phyloP scores from a whole-genome alignment of 2,113 vertebrate species.

The Noturus placidus region DNA sequence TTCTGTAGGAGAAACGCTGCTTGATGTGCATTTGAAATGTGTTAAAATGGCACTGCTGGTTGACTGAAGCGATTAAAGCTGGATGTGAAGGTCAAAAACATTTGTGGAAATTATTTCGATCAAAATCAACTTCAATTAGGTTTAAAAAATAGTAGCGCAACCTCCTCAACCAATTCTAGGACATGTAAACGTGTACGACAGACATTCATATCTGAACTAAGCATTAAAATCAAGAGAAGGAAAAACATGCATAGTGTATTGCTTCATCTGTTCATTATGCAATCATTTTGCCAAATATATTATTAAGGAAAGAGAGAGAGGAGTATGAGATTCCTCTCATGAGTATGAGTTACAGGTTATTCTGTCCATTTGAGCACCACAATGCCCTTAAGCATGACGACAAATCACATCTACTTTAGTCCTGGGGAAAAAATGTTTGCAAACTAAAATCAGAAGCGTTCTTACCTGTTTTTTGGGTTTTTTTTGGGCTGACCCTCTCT shows the following conservation, averaged over 20 bases:
- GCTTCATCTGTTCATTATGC: not conserved
- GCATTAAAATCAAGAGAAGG: not conserved
- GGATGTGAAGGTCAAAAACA: not conserved
- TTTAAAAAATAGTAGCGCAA: not conserved
- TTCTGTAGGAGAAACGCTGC: not conserved
- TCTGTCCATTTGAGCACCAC: not conserved
- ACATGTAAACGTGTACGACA: too few species aligned
- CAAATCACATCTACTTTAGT: not conserved
- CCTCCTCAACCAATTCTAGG: not conserved
- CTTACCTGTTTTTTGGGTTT: slow-evolving; percentile 63
- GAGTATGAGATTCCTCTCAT: too few species aligned
- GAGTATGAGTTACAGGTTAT: slow-evolving; percentile 11
- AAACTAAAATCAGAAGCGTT: slow-evolving; percentile 6
- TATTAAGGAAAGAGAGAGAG: too few species aligned
- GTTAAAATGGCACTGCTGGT: not conserved
- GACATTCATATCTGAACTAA: not conserved
- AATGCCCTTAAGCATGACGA: not conserved
- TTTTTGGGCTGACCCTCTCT: slow-evolving; percentile 55
- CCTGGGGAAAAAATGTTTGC: not conserved
- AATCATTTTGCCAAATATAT: not conserved
- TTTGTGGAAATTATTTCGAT: not conserved
- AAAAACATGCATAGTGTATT: not conserved
- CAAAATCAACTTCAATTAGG: not conserved
- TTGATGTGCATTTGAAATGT: not conserved
- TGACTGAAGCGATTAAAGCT: not conserved